These are phyloP conservation scores for Lutjanus erythropterus DNA, from an alignment of 2,113 vertebrate genomes.

Conservation along the genomic window DNA sequence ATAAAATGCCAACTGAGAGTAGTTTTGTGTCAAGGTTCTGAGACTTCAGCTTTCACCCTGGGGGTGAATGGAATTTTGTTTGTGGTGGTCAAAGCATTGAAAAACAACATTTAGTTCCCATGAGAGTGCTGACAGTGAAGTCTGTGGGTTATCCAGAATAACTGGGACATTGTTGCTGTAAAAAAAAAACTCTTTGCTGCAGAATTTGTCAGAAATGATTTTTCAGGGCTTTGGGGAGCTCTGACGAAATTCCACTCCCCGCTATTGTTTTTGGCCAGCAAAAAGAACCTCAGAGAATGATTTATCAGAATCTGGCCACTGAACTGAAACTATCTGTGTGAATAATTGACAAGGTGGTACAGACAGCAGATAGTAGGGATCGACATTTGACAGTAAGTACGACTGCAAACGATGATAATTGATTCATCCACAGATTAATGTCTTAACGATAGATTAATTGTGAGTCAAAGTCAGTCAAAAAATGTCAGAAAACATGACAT, in stretches of 20 bases:
- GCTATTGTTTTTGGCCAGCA: background rate
- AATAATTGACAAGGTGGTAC: background rate
- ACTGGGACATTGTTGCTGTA: background rate
- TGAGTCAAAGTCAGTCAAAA: too few relatives aligned
- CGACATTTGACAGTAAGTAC: too few relatives aligned
- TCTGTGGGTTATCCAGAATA: background rate
- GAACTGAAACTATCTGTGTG: background rate
- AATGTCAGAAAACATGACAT: too few relatives aligned
- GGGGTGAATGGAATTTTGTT: background rate
- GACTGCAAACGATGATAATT: too few relatives aligned
- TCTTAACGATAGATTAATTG: background rate
- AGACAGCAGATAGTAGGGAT: background rate
- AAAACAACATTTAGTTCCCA: slow-evolving; percentile 8
- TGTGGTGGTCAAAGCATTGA: background rate
- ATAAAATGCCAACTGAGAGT: background rate
- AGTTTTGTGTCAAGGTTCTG: background rate
- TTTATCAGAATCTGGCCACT: background rate
- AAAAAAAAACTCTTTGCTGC: background rate
- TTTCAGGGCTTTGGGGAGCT: background rate
- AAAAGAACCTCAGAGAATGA: background rate
- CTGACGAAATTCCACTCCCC: background rate
- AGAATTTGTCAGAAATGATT: background rate
- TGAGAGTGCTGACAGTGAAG: background rate
- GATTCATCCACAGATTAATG: background rate
- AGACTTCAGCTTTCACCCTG: background rate